These are phyloP conservation scores for Crotalus tigris DNA, from an alignment of 2,113 vertebrate genomes.

Conservation along the genomic window DNA sequence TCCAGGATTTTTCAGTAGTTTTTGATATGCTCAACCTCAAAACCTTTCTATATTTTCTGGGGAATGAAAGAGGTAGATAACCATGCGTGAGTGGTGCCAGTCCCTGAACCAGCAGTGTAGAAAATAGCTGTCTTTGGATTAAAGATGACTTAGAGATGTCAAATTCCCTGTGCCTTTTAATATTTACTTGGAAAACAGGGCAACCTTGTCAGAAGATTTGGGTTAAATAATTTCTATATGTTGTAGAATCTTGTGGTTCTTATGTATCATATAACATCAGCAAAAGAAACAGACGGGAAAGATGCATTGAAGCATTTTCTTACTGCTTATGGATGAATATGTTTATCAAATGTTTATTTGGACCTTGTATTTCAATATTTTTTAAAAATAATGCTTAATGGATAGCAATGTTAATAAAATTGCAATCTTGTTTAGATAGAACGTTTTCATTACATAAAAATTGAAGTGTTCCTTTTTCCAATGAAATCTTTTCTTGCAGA, in stretches of 20 bases:
- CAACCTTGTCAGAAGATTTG: neutral
- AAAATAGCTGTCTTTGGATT: neutral
- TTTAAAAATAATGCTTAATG: neutral
- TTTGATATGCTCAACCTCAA: neutral
- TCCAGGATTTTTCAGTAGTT: neutral
- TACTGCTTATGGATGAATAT: slow-evolving; percentile 17
- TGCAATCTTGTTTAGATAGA: slow-evolving; percentile 9
- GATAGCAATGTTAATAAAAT: neutral
- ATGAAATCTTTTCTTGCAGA: neutral
- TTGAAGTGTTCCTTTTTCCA: neutral
- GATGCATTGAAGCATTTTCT: neutral
- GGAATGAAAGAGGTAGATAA: neutral
- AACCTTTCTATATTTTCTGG: neutral
- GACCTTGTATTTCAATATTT: neutral
- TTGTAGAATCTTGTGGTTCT: neutral
- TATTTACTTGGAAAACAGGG: neutral
- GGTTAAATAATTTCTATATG: neutral
- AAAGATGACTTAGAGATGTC: neutral
- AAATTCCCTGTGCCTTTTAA: neutral
- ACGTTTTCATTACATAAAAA: slow-evolving; percentile 1
- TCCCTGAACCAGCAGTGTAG: neutral
- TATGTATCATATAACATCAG: neutral
- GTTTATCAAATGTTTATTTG: slow-evolving; percentile 9
- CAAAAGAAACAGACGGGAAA: neutral
- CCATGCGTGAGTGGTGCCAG: neutral